These are phyloP conservation scores for Lamprotornis superbus DNA, from an alignment of 2,113 vertebrate species.

Conservation along the genomic window DNA sequence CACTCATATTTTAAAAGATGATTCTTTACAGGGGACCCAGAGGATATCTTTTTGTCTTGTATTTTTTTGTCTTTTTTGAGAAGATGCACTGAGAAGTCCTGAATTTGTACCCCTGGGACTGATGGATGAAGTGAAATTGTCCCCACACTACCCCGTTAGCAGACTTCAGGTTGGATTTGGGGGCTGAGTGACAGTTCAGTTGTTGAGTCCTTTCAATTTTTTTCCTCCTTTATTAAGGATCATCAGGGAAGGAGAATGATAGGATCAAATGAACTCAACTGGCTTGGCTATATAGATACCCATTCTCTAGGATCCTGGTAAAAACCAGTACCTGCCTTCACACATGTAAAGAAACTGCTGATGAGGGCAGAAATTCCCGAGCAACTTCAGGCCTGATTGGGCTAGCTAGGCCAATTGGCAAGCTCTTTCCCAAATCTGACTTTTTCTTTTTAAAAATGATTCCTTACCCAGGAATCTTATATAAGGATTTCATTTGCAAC, in stretches of 20 bases:
- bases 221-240: not conserved
- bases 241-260: not conserved
- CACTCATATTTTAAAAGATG: not conserved
- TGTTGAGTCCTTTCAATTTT: not conserved
- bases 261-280: not conserved
- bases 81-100: not conserved
- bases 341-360: not conserved
- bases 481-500: not conserved
- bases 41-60: not conserved
- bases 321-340: not conserved
- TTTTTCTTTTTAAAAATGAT: not conserved
- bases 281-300: not conserved
- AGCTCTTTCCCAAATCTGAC: not conserved
- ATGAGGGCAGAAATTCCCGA: not conserved
- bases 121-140: not conserved
- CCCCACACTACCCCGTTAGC: not conserved
- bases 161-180: not conserved
- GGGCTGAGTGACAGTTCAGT: not conserved
- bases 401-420: not conserved
- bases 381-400: not conserved
- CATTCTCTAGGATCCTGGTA: not conserved
- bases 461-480: not conserved
- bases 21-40: not conserved
- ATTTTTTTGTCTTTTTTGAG: not conserved
- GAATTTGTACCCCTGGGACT: not conserved